Percentiles rank a stretch among this genome's conserved stretches.
phyloP scores from a whole-genome alignment of 35 echinoderm and acorn worm genomes.

The Chiridota heheva region DNA sequence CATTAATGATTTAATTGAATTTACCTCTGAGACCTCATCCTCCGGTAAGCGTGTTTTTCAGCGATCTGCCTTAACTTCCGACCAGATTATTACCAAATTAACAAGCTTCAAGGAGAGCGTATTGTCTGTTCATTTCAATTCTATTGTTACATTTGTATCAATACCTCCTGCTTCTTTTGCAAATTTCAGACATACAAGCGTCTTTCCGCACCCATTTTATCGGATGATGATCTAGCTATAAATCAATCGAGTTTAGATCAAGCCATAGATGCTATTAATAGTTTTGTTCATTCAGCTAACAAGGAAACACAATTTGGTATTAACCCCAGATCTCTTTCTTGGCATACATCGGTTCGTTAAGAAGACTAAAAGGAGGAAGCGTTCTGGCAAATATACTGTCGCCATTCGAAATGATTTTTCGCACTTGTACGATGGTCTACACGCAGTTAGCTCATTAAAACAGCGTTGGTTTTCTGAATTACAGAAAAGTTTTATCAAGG shows the following conservation, averaged over 20 bases:
- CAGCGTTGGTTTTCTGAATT: constrained; percentile 16
- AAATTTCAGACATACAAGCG: constrained; percentile 6
- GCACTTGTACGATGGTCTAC: constrained; percentile 14
- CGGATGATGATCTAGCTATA: background rate
- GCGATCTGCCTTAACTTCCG: background rate
- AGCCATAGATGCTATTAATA: background rate
- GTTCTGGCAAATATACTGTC: background rate
- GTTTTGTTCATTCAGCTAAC: background rate
- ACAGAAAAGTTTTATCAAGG: background rate
- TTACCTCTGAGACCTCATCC: background rate
- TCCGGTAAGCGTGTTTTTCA: background rate
- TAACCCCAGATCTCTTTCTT: background rate
- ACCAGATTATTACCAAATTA: background rate
- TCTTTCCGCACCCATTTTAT: background rate
- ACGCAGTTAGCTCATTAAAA: constrained; percentile 2
- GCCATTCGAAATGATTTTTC: constrained; percentile 19
- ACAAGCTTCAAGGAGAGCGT: background rate
- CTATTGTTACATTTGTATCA: background rate
- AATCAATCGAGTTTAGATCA: background rate
- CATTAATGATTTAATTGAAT: background rate
- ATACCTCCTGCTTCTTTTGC: constrained; percentile 18
- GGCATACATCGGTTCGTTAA: background rate
- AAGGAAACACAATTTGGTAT: background rate
- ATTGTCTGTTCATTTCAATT: background rate
- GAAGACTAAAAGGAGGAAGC: background rate